A percentile compares a stretch with the other conserved stretches of the same genome.
These are phyloP conservation scores for Geotrupes spiniger DNA, from an alignment of 2,888 invertebrate species.

Conservation along the genomic window DNA sequence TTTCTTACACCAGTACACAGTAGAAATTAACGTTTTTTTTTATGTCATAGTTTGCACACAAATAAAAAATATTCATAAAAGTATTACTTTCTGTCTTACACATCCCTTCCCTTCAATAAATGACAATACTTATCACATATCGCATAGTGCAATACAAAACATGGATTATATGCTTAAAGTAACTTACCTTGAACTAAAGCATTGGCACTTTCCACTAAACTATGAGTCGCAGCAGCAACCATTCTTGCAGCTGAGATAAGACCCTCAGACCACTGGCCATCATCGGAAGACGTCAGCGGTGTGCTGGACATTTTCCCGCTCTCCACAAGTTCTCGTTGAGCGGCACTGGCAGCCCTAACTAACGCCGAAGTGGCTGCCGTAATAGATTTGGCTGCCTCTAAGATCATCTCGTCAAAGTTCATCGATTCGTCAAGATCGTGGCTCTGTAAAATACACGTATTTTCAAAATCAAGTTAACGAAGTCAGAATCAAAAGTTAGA, in stretches of 20 bases:
- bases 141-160: no score
- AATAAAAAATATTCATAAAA: no score
- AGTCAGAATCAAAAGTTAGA: no score
- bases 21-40: no score
- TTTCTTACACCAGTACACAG: no score
- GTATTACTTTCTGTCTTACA: no score
- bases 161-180: no score
- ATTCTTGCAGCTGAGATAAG: conserved; percentile 91
- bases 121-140: no score
- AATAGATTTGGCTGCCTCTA: conserved; percentile 97
- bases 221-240: conserved; percentile 97
- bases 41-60: no score
- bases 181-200: conserved; percentile 80
- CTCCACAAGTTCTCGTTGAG: conserved; percentile 92
- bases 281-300: conserved; percentile 83
- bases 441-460: conserved; percentile 33
- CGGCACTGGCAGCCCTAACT: conserved; percentile 94
- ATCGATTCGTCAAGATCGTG: conserved; percentile 89
- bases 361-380: conserved; percentile 96
- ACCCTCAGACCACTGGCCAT: conserved; percentile 98
- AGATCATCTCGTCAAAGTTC: conserved; percentile 98
- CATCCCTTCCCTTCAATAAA: no score
- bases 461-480: background rate
- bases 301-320: conserved; percentile 84
- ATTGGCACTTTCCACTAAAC: conserved; percentile 96